Base-by-base conservation (phyloP, 2,797 vertebrate genomes). In the Mallotus villosus region DNA sequence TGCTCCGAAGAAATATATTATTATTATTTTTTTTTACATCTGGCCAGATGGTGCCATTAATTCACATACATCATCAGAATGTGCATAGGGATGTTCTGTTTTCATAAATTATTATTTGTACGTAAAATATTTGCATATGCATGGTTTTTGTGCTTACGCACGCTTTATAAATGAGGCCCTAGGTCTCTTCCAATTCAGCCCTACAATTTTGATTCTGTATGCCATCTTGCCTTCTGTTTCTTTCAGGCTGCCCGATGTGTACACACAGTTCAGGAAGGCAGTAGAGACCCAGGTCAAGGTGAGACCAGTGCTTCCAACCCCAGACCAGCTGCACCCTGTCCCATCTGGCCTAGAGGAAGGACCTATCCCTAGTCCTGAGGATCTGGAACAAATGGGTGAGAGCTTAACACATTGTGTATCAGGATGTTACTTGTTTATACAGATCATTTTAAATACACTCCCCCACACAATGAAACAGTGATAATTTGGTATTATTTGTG, bases 221-320 rank as follows among this genome's bases (percentile, higher is more conserved):
- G n/a, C n/a, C 34, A 68, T 29, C 21, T 29, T 53, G 65, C 66
- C 22, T 74, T 6, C 1, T 70, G 1, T 63, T 34, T 63, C 67
- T 0, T 24, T n/a, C 72, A 96, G 95, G 81, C 80, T 96, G 77
- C 94, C 94, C 0, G 92, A 95, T 74, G 91, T 95, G 57, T 96
- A 91, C 86, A 95, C 95, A 21, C 90, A 92, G 78, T 96, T 96
- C 89, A 90, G 94, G 82, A 95, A 92, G 82, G 91, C 72, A 0
- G 91, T 92, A 76, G 94, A 95, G 77, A 82, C 77, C 0, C 83
- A 90, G 84, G 83, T 68, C 12, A 88, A 77, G 61, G 93, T 95
- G 58, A 86, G 92, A 57, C 91, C 93, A 0, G 51, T 85, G 21
- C 68, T 94, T 63, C 65, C 0, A 3, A 81, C 89, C 58, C 72